Evolutionary conservation across 2,888 invertebrate species (phyloP), one percentile per base, ranked within the genome.

Genomic region (Nomada fucata): DNA sequence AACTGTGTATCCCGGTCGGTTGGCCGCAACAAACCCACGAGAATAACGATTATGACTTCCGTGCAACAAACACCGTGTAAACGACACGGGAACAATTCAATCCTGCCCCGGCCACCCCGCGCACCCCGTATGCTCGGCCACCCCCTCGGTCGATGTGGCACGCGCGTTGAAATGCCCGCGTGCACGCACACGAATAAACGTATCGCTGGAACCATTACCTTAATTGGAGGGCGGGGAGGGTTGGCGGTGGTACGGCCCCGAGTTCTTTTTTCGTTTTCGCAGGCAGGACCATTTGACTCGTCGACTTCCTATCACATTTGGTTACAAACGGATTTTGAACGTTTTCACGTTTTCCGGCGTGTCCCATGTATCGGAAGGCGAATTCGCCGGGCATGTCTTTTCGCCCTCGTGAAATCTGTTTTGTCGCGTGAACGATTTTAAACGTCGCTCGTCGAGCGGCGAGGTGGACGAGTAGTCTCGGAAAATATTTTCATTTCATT

Each of bases 161-260:
- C 82, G 73, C 76, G 77, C 76, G 79, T 71, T 20, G 52, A 79
- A 84, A 84, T 81, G 70, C 76, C 69, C 61, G 69, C 73, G 87
- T 83, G 82, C 80, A 79, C 84, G 81, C 82, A 85, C 84, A 79
- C 63, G 83, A 84, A 88, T 90, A 88, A 90, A 90, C 90, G 86
- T 87, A 89, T 88, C 89, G 80, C 82, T 57, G 82, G 85, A 82
- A 85, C 89, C 90, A 89, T 89, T 90, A 87, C 79, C 84, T 86
- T 90, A 89, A 90, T 89, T 90, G 87, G 83, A 71, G 76, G 57
- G 72, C 75, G 78, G 55, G 13, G 7, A 59, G 50, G 63, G 15
- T 13, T 64, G 55, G 59, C 44, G 63, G 52, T 76, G 74, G 63
- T 71, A 26, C 23, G 79, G 69, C 80, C 47, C 55, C 10, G 29